Evolutionary conservation across 2,113 vertebrate genomes (phyloP).

Genomic region (Thunnus maccoyii): DNA sequence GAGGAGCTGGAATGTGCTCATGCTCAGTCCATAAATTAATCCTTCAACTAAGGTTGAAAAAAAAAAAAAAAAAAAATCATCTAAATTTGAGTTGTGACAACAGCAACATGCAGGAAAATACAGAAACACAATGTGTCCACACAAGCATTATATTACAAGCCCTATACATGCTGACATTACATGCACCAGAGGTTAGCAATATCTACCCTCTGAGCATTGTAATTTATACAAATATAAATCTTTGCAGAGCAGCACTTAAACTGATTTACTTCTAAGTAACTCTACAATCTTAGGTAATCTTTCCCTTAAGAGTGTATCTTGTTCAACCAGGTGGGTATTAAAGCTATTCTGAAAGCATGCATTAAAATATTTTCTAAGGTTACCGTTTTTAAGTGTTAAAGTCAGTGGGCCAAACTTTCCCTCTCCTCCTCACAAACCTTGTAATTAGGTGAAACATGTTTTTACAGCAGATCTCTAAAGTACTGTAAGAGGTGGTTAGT

Average conservation of each 20-base stretch:
- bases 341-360: constrained; percentile 32
- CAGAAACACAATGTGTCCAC: background rate
- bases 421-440: constrained; percentile 55
- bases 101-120: background rate
- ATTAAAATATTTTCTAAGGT: constrained; percentile 58
- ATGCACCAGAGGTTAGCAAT: background rate
- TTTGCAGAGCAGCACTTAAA: constrained; percentile 10
- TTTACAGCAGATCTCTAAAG: constrained; percentile 69
- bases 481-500: constrained; percentile 68
- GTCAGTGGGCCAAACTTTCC: constrained; percentile 67
- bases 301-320: constrained; percentile 8
- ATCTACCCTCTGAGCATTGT: background rate
- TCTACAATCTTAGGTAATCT: constrained; percentile 12
- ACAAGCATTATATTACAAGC: background rate
- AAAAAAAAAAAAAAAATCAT: background rate
- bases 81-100: background rate
- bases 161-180: constrained; percentile 1
- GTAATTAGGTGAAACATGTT: constrained; percentile 75
- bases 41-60: too few relatives aligned
- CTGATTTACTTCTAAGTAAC: background rate
- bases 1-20: background rate
- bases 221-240: constrained; percentile 30
- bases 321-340: constrained; percentile 41
- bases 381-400: constrained; percentile 40
- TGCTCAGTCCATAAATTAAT: background rate